Evolutionary conservation across 2,888 invertebrate species (phyloP).

Genomic region (Tachystola acroxantha): DNA sequence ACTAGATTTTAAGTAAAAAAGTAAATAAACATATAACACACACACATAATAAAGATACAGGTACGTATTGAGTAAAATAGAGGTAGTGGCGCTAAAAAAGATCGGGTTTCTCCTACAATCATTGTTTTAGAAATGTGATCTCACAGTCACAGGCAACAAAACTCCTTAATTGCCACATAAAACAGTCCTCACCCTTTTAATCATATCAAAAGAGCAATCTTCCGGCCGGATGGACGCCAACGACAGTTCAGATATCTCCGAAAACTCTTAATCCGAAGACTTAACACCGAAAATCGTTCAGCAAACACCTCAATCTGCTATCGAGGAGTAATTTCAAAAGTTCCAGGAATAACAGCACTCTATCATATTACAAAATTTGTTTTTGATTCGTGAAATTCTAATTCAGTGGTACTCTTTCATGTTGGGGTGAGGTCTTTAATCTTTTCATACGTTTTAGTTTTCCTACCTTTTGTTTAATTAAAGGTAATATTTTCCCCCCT

Average conservation of each 20-base stretch:
- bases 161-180: conserved; percentile 72
- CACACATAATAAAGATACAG: too few relatives aligned
- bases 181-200: conserved; percentile 75
- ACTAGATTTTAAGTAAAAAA: too few relatives aligned
- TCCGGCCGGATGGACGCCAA: conserved; percentile 63
- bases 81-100: too few relatives aligned
- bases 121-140: conserved; percentile 38
- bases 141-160: conserved; percentile 45
- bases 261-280: conserved; percentile 21
- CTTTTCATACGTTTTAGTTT: conserved; percentile 32
- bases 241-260: conserved; percentile 34
- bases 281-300: conserved; percentile 35
- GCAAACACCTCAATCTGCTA: conserved; percentile 25
- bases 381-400: conserved; percentile 70
- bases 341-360: conserved; percentile 59
- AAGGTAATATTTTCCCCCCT: too few relatives aligned
- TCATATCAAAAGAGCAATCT: conserved; percentile 75
- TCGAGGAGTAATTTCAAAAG: conserved; percentile 51
- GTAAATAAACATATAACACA: too few relatives aligned
- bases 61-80: too few relatives aligned
- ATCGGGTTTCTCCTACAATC: too few relatives aligned
- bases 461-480: conserved; percentile 19
- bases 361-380: conserved; percentile 70
- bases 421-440: conserved; percentile 46
- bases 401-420: conserved; percentile 53